Percentiles rank a stretch among this genome's conserved stretches.
Conservation (phyloP, 2,797 vertebrate genomes). For the Cryptoprocta ferox region DNA sequence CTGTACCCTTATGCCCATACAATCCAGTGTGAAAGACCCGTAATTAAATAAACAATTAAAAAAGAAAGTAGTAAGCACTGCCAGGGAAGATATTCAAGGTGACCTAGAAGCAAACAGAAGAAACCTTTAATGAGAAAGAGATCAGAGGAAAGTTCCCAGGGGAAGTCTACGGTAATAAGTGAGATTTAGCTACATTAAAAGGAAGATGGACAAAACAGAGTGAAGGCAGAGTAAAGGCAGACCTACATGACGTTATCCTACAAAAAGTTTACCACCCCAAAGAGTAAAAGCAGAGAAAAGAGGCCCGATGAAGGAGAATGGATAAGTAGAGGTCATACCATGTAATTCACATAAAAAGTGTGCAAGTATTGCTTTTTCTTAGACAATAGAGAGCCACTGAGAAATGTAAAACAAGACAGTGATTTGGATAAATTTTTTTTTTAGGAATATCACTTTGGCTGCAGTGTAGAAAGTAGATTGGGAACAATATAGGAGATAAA, state of each 20-base stretch:
- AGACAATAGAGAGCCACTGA: background rate
- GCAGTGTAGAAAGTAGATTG: background rate
- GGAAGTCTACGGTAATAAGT: background rate
- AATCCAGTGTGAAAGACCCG: background rate
- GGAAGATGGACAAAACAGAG: background rate
- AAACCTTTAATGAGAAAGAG: background rate
- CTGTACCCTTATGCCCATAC: background rate
- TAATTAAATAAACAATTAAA: background rate
- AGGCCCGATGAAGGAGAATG: background rate
- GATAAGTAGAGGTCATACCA: background rate
- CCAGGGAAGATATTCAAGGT: background rate
- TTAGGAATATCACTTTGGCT: background rate
- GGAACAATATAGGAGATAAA: background rate
- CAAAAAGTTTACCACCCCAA: background rate
- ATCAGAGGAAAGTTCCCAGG: background rate
- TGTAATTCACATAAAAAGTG: background rate
- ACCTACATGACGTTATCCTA: background rate
- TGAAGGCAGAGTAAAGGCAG: background rate
- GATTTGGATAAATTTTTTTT: background rate
- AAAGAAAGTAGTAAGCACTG: background rate
- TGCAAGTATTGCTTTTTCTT: background rate
- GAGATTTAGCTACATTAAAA: background rate
- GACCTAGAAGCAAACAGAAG: background rate
- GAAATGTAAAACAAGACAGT: background rate
- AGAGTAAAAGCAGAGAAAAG: background rate